phyloP scores from a whole-genome alignment of 2,888 invertebrate genomes.

The Leptinotarsa juncta region DNA sequence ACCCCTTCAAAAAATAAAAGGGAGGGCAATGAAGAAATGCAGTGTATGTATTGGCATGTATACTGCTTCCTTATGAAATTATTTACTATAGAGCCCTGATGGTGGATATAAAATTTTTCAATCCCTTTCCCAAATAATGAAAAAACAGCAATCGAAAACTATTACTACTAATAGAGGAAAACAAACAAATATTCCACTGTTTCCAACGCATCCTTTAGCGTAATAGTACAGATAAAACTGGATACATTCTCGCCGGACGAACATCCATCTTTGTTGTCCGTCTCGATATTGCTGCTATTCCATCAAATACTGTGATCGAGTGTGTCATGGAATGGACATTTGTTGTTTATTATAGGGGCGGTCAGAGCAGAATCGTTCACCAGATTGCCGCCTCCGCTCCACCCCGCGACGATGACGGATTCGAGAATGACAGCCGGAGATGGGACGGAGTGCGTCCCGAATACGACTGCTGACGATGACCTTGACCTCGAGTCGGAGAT shows the following conservation, averaged over 20 bases:
- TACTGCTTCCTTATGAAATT: too few relatives aligned
- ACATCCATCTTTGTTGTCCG: conserved; percentile 24
- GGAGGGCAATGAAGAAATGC: too few relatives aligned
- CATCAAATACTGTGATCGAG: conserved; percentile 35
- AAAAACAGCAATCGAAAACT: too few relatives aligned
- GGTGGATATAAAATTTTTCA: too few relatives aligned
- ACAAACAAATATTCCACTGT: too few relatives aligned
- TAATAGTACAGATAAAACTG: neutral
- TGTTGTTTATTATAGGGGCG: conserved; percentile 60
- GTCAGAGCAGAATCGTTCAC: conserved; percentile 68
- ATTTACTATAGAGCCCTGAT: too few relatives aligned
- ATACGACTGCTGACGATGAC: conserved; percentile 56
- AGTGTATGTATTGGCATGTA: too few relatives aligned
- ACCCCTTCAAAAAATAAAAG: too few relatives aligned
- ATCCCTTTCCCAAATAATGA: too few relatives aligned
- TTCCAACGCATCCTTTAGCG: too few relatives aligned
- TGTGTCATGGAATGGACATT: conserved; percentile 34
- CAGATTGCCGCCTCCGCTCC: conserved; percentile 64
- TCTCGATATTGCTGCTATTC: conserved; percentile 18
- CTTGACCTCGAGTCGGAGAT: conserved; percentile 52
- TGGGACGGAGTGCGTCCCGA: conserved; percentile 62
- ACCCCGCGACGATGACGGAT: conserved; percentile 63
- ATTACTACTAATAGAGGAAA: too few relatives aligned
- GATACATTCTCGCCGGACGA: neutral
- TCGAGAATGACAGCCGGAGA: conserved; percentile 55